Percentiles rank a stretch among this genome's conserved stretches.
These are phyloP conservation scores for Sepioteuthis lessoniana DNA, from an alignment of 2,888 invertebrate genomes.

Conservation along the genomic window DNA sequence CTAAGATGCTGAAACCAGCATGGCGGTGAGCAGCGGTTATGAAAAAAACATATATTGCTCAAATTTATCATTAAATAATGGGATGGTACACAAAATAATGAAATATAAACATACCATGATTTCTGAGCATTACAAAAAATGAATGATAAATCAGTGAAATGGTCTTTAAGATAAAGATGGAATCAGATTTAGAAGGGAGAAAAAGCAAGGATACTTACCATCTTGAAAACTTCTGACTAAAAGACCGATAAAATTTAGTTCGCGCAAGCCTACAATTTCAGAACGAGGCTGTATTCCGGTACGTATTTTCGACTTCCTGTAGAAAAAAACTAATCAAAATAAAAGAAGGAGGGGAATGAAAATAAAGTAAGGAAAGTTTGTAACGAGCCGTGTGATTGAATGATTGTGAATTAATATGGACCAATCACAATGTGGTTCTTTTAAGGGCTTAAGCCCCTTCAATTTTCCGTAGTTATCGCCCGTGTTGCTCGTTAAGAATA, in stretches of 20 bases:
- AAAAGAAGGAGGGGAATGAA: not conserved
- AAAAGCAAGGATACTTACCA: not conserved
- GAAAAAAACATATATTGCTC: not conserved
- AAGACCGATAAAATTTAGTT: not conserved
- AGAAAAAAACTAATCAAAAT: not conserved
- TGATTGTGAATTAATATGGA: not conserved
- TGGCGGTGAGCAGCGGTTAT: not conserved
- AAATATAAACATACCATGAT: not conserved
- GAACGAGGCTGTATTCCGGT: not conserved
- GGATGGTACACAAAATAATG: not conserved
- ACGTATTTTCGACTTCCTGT: not conserved
- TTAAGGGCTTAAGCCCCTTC: not conserved
- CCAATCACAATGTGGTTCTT: not conserved
- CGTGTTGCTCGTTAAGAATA: not conserved
- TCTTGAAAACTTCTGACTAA: not conserved
- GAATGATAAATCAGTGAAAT: not conserved
- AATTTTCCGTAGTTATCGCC: slow-evolving; percentile 3
- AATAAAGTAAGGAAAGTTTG: not conserved
- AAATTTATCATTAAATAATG: not conserved
- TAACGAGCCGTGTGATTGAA: not conserved
- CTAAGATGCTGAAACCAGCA: not conserved
- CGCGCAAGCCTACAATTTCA: not conserved
- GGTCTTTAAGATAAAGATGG: not conserved
- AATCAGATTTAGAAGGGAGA: not conserved
- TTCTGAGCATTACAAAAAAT: not conserved